These are phyloP conservation scores for Meloidogyne hapla DNA, from an alignment of 1,140 invertebrate species.

Conservation along the genomic window DNA sequence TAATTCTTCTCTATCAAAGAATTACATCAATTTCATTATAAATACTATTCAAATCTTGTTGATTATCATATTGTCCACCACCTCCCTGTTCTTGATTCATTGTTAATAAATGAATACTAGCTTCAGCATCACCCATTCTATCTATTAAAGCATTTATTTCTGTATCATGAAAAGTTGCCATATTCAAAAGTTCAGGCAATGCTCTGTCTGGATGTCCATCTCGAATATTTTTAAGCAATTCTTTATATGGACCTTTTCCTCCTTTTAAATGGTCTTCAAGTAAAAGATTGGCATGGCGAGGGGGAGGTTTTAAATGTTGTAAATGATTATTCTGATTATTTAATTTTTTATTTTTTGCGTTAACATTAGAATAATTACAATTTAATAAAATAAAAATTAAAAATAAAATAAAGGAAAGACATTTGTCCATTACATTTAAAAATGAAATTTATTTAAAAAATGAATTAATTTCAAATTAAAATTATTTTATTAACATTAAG, in stretches of 20 bases:
- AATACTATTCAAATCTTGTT: background rate
- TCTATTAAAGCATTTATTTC: background rate
- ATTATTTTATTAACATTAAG: too few species aligned
- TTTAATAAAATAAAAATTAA: background rate
- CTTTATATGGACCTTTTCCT: background rate
- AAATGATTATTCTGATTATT: background rate
- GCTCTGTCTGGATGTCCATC: background rate
- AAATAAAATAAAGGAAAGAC: too few species aligned
- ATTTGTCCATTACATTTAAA: too few species aligned
- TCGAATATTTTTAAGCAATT: background rate
- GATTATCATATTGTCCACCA: background rate
- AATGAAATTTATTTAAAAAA: too few species aligned
- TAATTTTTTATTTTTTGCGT: background rate
- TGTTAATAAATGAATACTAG: background rate
- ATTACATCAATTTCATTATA: background rate
- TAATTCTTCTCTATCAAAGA: background rate
- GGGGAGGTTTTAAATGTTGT: background rate
- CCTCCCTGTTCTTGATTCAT: background rate
- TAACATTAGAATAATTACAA: background rate
- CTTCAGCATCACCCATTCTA: background rate
- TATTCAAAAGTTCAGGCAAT: background rate
- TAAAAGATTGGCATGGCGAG: background rate
- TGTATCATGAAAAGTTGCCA: constrained; percentile 2
- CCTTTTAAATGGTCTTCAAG: background rate
- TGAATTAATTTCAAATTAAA: too few species aligned